Base-by-base conservation (phyloP, 2,888 invertebrate genomes). In the Brenthis hecate region DNA sequence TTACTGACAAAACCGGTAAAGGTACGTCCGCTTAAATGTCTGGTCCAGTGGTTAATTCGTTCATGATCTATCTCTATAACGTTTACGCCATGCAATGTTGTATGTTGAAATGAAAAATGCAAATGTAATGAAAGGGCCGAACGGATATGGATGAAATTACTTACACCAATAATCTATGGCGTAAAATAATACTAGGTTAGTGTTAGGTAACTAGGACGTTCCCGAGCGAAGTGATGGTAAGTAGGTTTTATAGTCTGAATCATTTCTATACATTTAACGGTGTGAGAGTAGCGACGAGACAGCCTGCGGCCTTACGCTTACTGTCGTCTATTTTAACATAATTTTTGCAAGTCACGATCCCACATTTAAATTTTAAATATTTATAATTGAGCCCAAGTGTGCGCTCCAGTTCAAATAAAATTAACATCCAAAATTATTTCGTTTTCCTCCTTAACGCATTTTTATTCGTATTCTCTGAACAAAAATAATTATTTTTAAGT, bases 321-420 rank as follows among this genome's bases (percentile, higher is more conserved):
- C 64, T 53, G 57, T 56, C 58, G 53, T 72, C 71, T 74, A 75
- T 74, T 76, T 77, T 76, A 75, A 76, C 76, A 77, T 77, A 76
- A 75, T 76, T 76, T 76, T 75, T 75, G 74, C 68, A 70, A 72
- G 68, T 72, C 63, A 72, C 71, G 69, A 70, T 72, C 50, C 53
- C 69, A 14, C 72, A 78, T 78, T 77, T 78, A 74, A 76, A 77
- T 75, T 78, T 76, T 73, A 77, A 76, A 78, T 76, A 74, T 70
- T 74, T 75, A 75, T 75, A 75, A 76, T 74, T 73, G 70, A 70
- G 60, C 66, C 68, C 66, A 72, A 74, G 71, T 70, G 56, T 68
- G 66, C 61, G 68, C 50, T 65, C 69, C 60, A 13, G 53, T 62
- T 62, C 53, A 43, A 53, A 36, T 14, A 6, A 53, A 62, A 36